A percentile compares a stretch with the other conserved stretches of the same genome.
phyloP scores from a whole-genome alignment of 2,113 vertebrate genomes.

The Atherinomorus stipes region DNA sequence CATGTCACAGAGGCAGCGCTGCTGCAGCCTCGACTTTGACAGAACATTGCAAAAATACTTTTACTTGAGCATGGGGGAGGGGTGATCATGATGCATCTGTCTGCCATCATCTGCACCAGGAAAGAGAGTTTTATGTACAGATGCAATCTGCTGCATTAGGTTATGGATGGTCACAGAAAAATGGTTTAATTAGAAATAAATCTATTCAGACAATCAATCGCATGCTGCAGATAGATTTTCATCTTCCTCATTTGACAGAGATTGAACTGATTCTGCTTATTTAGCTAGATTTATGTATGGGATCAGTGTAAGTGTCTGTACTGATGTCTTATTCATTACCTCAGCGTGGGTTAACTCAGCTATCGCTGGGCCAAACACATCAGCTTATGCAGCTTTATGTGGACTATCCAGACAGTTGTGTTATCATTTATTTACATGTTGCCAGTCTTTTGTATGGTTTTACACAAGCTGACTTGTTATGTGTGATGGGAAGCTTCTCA shows the following conservation, averaged over 20 bases:
- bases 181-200: neutral
- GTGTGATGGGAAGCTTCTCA: neutral
- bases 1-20: constrained; percentile 24
- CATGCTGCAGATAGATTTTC: neutral
- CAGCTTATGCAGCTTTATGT: neutral
- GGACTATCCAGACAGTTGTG: constrained; percentile 5
- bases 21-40: constrained; percentile 33
- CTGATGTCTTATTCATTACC: constrained; percentile 58
- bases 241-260: neutral
- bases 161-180: neutral
- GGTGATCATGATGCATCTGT: constrained; percentile 21
- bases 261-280: neutral
- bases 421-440: constrained; percentile 45
- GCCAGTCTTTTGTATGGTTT: neutral
- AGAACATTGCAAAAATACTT: constrained; percentile 43
- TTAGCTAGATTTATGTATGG: constrained; percentile 20
- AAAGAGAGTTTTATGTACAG: neutral
- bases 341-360: constrained; percentile 31
- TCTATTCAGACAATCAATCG: neutral
- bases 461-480: neutral
- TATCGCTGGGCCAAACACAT: neutral
- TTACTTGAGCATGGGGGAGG: constrained; percentile 51
- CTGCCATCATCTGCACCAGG: constrained; percentile 8
- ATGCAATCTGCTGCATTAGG: neutral
- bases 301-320: constrained; percentile 8